Conservation (phyloP, 2,797 vertebrate genomes). For the Phrynocephalus forsythii region DNA sequence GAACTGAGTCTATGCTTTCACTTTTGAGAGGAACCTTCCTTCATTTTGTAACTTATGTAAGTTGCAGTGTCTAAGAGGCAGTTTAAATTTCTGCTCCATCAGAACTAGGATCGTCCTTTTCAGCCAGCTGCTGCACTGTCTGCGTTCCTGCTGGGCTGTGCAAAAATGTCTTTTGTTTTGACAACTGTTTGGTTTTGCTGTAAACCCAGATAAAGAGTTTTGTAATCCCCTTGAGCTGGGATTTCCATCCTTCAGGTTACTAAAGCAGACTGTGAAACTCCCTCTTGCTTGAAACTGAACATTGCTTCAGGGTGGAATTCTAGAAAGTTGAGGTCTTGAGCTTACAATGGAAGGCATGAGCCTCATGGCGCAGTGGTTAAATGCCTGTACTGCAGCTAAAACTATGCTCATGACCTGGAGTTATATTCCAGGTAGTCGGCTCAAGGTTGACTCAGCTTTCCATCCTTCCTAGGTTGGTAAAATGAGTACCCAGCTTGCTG, state of each 20-base stretch:
- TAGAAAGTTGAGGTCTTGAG: neutral
- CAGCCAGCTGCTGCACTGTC: neutral
- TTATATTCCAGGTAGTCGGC: no score
- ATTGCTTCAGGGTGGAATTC: accelerated
- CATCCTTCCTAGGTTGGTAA: no score
- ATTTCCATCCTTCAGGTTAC: conserved; percentile 35
- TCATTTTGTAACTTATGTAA: neutral
- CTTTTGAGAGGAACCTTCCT: neutral
- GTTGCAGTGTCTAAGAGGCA: neutral
- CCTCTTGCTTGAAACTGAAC: neutral
- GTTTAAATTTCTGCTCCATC: conserved; percentile 34
- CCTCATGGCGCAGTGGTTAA: no score
- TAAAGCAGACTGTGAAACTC: conserved; percentile 21
- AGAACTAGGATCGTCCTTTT: conserved; percentile 44
- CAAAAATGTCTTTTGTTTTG: conserved; percentile 59
- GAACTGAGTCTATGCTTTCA: neutral
- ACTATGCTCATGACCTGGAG: no score
- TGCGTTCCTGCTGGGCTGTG: conserved; percentile 42
- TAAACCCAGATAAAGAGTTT: conserved; percentile 54
- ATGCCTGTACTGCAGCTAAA: no score
- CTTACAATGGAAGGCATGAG: neutral
- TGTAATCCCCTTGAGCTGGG: conserved; percentile 39
- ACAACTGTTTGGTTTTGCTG: conserved; percentile 63
- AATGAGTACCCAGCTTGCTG: no score
- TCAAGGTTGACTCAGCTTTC: no score